Conservation (phyloP, 2,888 invertebrate genomes). For the Sinopyrophorus schimmeli region DNA sequence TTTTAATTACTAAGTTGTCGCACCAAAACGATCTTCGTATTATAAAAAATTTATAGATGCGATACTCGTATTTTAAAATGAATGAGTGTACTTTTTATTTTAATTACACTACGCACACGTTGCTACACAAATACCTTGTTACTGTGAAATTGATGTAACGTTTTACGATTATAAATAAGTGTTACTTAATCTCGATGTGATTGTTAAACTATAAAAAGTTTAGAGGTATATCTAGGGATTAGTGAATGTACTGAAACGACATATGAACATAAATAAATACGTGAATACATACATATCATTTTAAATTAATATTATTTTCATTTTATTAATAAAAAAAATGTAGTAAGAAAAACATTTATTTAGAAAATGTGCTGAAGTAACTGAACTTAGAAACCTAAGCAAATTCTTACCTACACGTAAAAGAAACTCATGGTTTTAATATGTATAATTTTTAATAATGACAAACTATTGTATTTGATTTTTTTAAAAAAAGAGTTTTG, state of each 20-base stretch:
- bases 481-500: constrained; percentile 20
- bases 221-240: constrained; percentile 16
- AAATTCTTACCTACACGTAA: constrained; percentile 11
- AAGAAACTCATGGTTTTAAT: constrained; percentile 7
- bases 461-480: constrained; percentile 4
- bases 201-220: constrained; percentile 19
- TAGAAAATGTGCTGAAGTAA: too few relatives aligned
- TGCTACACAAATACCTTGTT: constrained; percentile 37
- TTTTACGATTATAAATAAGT: constrained; percentile 24
- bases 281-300: constrained; percentile 10
- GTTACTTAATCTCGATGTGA: constrained; percentile 31
- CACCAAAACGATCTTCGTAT: too few relatives aligned
- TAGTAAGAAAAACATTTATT: too few relatives aligned
- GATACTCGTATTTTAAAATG: too few relatives aligned
- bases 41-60: too few relatives aligned
- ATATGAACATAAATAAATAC: constrained; percentile 11
- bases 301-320: constrained; percentile 2
- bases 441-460: constrained; percentile 15
- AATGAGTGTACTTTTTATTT: too few relatives aligned
- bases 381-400: too few relatives aligned
- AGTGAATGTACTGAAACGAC: constrained; percentile 23
- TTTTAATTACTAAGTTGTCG: too few relatives aligned
- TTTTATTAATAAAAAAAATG: too few relatives aligned
- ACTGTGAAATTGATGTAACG: constrained; percentile 22
- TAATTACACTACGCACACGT: constrained; percentile 35